Conservation (phyloP, 2,797 vertebrate genomes). For the Labeo calbasu region DNA sequence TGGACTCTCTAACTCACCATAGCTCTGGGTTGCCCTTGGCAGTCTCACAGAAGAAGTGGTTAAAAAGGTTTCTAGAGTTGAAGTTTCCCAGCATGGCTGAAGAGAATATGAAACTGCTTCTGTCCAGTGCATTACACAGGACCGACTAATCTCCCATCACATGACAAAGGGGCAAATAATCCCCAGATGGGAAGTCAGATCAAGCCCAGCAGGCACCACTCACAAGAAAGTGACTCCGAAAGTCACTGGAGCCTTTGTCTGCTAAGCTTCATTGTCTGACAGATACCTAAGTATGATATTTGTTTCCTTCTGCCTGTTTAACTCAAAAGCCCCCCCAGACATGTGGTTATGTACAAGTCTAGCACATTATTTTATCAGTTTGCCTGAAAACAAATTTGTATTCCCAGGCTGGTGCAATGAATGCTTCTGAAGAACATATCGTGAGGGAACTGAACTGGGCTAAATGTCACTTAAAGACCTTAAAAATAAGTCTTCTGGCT, state of each 20-base stretch:
- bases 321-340: not conserved
- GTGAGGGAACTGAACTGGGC: not conserved
- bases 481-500: not conserved
- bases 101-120: slow-evolving; percentile 69
- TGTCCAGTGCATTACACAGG: slow-evolving; percentile 73
- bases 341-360: slow-evolving; percentile 18
- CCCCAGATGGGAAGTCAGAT: slow-evolving; percentile 74
- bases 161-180: slow-evolving; percentile 80
- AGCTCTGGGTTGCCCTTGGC: slow-evolving; percentile 81
- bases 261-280: not conserved
- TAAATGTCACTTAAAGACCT: not conserved
- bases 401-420: not conserved
- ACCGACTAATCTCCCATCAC: slow-evolving; percentile 80
- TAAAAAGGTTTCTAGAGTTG: slow-evolving; percentile 82
- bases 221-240: slow-evolving; percentile 30
- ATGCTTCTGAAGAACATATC: not conserved
- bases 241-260: not conserved
- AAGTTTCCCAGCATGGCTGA: slow-evolving; percentile 82
- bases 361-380: not conserved
- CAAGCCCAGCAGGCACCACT: slow-evolving; percentile 60
- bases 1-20: slow-evolving; percentile 74
- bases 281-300: not conserved
- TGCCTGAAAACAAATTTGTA: not conserved
- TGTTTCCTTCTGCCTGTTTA: not conserved
- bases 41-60: slow-evolving; percentile 82